A percentile compares a stretch with the other conserved stretches of the same genome.
Conservation (phyloP, 2,113 vertebrate genomes). For the Uria aalge region DNA sequence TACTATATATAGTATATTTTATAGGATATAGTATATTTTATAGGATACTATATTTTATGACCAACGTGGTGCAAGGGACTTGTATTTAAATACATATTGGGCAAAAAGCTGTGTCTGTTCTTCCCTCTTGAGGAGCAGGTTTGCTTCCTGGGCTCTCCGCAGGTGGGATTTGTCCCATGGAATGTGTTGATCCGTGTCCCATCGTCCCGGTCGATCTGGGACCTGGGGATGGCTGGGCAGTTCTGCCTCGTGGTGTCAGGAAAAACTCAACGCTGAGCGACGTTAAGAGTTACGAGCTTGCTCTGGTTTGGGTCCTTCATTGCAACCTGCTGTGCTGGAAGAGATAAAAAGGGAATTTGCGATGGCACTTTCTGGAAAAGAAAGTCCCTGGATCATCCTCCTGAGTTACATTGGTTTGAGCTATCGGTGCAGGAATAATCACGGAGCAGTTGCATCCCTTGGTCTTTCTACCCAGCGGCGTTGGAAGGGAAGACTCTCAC, state of each 20-base stretch:
- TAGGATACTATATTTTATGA: background rate
- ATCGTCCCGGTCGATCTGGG: accelerated
- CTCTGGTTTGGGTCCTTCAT: background rate
- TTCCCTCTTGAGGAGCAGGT: background rate
- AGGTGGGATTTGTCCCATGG: background rate
- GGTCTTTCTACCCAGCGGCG: background rate
- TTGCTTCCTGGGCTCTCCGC: background rate
- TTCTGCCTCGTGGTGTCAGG: accelerated
- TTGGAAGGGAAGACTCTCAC: background rate
- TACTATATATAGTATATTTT: no score
- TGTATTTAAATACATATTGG: background rate
- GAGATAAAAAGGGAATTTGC: background rate
- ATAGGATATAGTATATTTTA: no score
- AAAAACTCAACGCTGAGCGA: accelerated
- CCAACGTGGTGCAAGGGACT: background rate
- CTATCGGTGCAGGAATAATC: background rate
- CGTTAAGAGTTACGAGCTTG: accelerated
- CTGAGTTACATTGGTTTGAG: background rate
- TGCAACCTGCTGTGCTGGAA: background rate
- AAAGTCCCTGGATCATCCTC: background rate
- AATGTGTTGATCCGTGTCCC: background rate
- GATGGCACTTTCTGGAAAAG: background rate
- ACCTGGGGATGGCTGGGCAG: background rate
- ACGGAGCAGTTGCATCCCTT: background rate
- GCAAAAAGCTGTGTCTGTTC: background rate